A percentile compares a stretch with the other conserved stretches of the same genome.
Conservation (phyloP, 2,888 invertebrate genomes). For the Trilocha varians region DNA sequence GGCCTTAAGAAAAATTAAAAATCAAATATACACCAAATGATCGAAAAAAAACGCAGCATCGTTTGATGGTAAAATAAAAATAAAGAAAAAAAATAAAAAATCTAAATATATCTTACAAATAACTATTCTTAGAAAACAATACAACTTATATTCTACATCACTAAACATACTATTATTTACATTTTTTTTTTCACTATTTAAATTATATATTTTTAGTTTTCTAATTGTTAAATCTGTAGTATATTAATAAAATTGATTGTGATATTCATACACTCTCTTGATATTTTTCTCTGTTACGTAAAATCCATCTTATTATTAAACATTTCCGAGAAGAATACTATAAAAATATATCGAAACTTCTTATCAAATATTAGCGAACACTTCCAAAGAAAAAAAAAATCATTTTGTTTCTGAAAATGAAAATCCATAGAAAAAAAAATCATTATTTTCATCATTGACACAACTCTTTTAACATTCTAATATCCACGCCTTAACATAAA, state of each 20-base stretch:
- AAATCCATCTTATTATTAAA: no score
- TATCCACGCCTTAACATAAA: no score
- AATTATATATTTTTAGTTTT: slow-evolving; percentile 18
- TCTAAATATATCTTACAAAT: slow-evolving; percentile 59
- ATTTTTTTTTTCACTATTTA: slow-evolving; percentile 29
- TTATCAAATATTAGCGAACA: no score
- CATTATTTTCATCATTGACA: no score
- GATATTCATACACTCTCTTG: no score
- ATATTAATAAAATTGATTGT: slow-evolving; percentile 6
- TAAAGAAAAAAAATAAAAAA: slow-evolving; percentile 15
- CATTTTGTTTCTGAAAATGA: no score
- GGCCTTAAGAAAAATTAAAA: neutral
- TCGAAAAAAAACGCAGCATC: slow-evolving; percentile 16
- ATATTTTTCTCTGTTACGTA: no score
- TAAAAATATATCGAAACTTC: no score
- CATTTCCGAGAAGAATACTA: no score
- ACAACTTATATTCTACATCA: slow-evolving; percentile 35
- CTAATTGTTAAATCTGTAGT: slow-evolving; percentile 32
- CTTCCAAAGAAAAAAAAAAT: no score
- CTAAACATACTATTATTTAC: slow-evolving; percentile 54
- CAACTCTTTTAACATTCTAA: no score
- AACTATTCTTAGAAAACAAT: slow-evolving; percentile 48
- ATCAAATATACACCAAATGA: neutral
- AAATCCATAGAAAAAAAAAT: no score
- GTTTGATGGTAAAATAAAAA: slow-evolving; percentile 55